A percentile compares a stretch with the other conserved stretches of the same genome.
phyloP scores from a whole-genome alignment of 1,140 invertebrate genomes.

The Bathynomus jamesi region DNA sequence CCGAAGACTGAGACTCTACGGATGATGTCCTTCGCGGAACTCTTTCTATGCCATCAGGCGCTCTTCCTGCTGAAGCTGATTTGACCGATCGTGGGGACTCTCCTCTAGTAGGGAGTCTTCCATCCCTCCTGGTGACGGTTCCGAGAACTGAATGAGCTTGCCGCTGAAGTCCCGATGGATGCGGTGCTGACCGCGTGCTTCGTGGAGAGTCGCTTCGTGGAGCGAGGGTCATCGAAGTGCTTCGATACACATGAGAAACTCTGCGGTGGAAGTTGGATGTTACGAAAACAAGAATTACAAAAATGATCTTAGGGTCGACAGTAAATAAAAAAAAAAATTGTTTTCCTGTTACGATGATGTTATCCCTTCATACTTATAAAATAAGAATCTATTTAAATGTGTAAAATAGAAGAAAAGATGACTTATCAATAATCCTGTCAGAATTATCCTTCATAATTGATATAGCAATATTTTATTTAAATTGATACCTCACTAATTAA shows the following conservation, averaged over 20 bases:
- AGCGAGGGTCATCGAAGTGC: conserved; percentile 26
- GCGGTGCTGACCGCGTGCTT: conserved; percentile 30
- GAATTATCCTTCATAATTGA: too few relatives aligned
- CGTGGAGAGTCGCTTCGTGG: conserved; percentile 24
- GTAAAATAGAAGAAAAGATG: too few relatives aligned
- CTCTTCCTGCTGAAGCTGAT: conserved; percentile 30
- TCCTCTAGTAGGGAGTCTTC: conserved; percentile 7
- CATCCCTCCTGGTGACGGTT: not conserved
- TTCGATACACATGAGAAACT: conserved; percentile 27
- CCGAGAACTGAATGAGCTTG: conserved; percentile 8
- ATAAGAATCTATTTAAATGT: too few relatives aligned
- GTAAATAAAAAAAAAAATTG: too few relatives aligned
- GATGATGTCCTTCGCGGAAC: conserved; percentile 51
- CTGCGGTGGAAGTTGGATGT: conserved; percentile 9
- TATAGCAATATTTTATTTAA: too few relatives aligned
- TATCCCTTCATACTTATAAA: too few relatives aligned
- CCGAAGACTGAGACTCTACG: conserved; percentile 77
- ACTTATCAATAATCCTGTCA: too few relatives aligned
- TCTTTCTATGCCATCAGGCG: conserved; percentile 41
- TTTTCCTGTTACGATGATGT: too few relatives aligned
- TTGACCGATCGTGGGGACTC: conserved; percentile 43
- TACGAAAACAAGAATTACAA: not conserved
- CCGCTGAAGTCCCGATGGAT: conserved; percentile 3
- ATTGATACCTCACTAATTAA: too few relatives aligned
- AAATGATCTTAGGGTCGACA: too few relatives aligned